Base-by-base conservation (phyloP, 2,113 vertebrate genomes). In the Halichoerus grypus region DNA sequence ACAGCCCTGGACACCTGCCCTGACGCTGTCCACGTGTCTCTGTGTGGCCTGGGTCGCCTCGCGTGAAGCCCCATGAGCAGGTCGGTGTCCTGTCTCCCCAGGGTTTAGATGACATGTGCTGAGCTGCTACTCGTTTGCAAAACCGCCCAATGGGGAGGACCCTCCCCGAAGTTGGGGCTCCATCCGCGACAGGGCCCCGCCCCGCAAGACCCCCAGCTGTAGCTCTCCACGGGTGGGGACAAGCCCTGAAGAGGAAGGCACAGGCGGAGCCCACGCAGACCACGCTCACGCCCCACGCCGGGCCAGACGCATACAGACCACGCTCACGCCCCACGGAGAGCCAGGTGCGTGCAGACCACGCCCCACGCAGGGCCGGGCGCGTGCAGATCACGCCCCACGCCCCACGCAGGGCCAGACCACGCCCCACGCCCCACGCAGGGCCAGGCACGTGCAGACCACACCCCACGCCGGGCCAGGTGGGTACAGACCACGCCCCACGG, bases 21-120 rank as follows among this genome's bases (percentile, higher is more conserved):
- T 1, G 46, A 33, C 2, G 8, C 4, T 2, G 46, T 12, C 46
- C 5, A 2, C 5, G 0, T 2, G 46, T 67, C 26, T 24, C 8
- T 22, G 26, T 1, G 3, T 9, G n/a, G 63, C 36, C 1, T 53
- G 18, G 77, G 31, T 18, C 8, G 0, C 28, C 21, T 2, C 39
- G 7, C 28, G 2, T 0, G 49, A 55, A 13, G 49, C 59, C 59
- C 71, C 6, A 1, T 0, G 0, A 3, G 10, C 80, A 74, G 26
- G 2, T 9, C 7, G 1, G 13, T 21, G 28, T 76, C 55, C 18
- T 5, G 7, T 59, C 36, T 57, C 22, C 15, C 1, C 1, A 9
- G 59, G 14, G 21, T 10, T 59, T 7, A 2, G 33, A 7, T 0
- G 46, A 7, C 36, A 39, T 9, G 13, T 21, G 12, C 12, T 11